Conservation (phyloP, 1,140 invertebrate species). For the Pseudomyrmex concolor region DNA sequence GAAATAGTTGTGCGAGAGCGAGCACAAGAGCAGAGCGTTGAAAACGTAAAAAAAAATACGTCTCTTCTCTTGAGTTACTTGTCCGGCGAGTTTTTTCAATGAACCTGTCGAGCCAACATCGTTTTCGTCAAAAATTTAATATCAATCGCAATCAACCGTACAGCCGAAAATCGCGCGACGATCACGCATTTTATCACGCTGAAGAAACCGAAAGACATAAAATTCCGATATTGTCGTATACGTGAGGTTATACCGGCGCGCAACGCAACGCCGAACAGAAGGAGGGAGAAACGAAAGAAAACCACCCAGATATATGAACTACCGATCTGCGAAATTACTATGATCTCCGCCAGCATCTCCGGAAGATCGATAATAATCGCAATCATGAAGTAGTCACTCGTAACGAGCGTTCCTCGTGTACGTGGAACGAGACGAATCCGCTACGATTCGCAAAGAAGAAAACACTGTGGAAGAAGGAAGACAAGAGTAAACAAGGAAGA, state of each 20-base stretch:
- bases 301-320: slow-evolving; percentile 33
- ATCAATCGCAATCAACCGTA: background rate
- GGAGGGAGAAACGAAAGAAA: slow-evolving; percentile 14
- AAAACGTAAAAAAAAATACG: background rate
- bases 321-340: slow-evolving; percentile 52
- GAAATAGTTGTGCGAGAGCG: background rate
- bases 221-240: slow-evolving; percentile 6
- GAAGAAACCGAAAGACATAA: background rate
- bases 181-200: slow-evolving; percentile 3
- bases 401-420: slow-evolving; percentile 40
- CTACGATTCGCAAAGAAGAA: background rate
- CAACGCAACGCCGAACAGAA: background rate
- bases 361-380: slow-evolving; percentile 68
- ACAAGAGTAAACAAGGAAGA: background rate
- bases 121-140: slow-evolving; percentile 54
- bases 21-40: background rate
- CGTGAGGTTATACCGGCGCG: background rate
- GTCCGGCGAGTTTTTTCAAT: slow-evolving; percentile 37
- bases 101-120: slow-evolving; percentile 20
- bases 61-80: slow-evolving; percentile 43
- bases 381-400: slow-evolving; percentile 60
- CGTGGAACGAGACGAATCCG: slow-evolving; percentile 49
- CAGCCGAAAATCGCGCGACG: background rate
- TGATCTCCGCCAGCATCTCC: slow-evolving; percentile 47
- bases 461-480: background rate